Evolutionary conservation across 2,888 invertebrate genomes (phyloP).

Genomic region (Caradrina clavipalpis): DNA sequence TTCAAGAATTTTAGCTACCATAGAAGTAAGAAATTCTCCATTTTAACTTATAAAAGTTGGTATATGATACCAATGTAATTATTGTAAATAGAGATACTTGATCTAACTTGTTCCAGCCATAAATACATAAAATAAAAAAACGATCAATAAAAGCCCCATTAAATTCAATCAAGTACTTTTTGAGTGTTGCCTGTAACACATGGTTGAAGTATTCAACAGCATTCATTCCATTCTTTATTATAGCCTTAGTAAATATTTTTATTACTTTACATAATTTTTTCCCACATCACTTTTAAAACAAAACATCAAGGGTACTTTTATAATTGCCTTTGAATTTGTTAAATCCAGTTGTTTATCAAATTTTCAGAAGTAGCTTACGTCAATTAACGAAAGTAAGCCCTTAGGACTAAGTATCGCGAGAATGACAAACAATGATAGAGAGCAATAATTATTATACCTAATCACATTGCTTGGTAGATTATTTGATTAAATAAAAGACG

Average conservation of each 20-base stretch:
- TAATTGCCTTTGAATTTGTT: neutral
- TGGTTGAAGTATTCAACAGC: slow-evolving; percentile 16
- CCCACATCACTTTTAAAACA: slow-evolving; percentile 11
- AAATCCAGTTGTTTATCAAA: neutral
- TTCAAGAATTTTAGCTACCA: too few species aligned
- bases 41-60: neutral
- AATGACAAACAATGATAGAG: too few species aligned
- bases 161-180: slow-evolving; percentile 9
- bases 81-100: neutral
- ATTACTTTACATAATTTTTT: slow-evolving; percentile 17
- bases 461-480: too few species aligned
- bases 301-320: neutral
- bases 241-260: slow-evolving; percentile 10
- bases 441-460: too few species aligned
- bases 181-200: slow-evolving; percentile 3
- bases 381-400: neutral
- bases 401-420: neutral
- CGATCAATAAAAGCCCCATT: neutral
- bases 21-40: neutral
- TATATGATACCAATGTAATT: neutral
- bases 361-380: neutral
- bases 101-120: neutral
- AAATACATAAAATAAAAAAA: slow-evolving; percentile 1
- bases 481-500: too few species aligned
- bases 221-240: slow-evolving; percentile 10